Evolutionary conservation across 2,113 vertebrate genomes (phyloP).

Genomic region (Tor tambroides): DNA sequence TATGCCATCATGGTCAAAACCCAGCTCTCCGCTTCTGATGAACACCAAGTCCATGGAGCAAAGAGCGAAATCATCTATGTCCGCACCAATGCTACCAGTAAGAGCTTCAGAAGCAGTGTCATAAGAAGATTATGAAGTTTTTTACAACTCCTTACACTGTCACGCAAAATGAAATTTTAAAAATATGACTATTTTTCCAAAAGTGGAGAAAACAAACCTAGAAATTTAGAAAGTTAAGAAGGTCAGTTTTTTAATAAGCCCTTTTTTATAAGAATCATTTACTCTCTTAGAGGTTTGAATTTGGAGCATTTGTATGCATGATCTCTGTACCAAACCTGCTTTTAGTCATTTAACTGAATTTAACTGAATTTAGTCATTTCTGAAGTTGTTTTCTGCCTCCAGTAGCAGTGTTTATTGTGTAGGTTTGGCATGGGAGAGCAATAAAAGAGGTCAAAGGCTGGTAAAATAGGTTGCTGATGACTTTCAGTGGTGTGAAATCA

Average conservation of each 20-base stretch:
- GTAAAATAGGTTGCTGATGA: slow-evolving; percentile 6
- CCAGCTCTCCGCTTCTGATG: slow-evolving; percentile 90
- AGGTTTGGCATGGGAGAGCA: neutral
- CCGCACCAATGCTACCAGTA: slow-evolving; percentile 90
- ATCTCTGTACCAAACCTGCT: neutral
- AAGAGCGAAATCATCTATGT: slow-evolving; percentile 97
- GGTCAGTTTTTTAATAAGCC: neutral
- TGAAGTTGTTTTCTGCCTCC: neutral
- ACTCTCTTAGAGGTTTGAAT: neutral
- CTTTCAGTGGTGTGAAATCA: neutral
- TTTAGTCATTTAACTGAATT: no score
- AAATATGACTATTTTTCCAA: neutral
- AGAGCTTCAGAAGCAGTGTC: slow-evolving; percentile 61
- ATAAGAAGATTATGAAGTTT: neutral
- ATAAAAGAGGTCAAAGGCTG: slow-evolving; percentile 2
- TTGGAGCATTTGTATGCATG: neutral
- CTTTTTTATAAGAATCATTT: neutral
- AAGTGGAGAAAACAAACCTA: neutral
- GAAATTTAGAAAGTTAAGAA: neutral
- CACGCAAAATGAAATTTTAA: no score
- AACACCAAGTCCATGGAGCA: slow-evolving; percentile 88
- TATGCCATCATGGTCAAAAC: slow-evolving; percentile 97
- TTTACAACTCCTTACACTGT: neutral
- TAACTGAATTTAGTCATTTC: neutral
- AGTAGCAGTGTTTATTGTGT: neutral